These are phyloP conservation scores for Thalassaphorura encarpata DNA, from an alignment of 1,140 invertebrate species.

Conservation along the genomic window DNA sequence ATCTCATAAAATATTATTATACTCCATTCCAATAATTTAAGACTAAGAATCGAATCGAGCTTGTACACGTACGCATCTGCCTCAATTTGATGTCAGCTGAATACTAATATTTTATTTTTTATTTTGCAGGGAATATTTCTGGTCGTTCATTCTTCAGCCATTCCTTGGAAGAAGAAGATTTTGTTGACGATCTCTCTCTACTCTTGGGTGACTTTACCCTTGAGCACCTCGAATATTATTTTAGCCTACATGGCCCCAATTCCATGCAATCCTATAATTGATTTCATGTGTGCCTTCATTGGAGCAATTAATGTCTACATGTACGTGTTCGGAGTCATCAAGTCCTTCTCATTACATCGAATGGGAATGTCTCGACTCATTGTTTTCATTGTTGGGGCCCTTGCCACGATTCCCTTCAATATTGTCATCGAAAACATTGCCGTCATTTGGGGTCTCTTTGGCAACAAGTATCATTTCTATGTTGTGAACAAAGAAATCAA, in stretches of 20 bases:
- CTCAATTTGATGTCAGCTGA: not conserved
- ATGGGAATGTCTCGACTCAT: slow-evolving; percentile 69
- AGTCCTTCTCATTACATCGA: slow-evolving; percentile 81
- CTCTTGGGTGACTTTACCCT: slow-evolving; percentile 88
- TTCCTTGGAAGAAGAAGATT: slow-evolving; percentile 71
- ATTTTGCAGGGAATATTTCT: slow-evolving; percentile 74
- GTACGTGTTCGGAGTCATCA: slow-evolving; percentile 91
- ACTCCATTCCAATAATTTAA: no score
- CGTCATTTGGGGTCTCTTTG: slow-evolving; percentile 81
- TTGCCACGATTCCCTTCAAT: slow-evolving; percentile 82
- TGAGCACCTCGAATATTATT: slow-evolving; percentile 79
- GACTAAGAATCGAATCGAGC: not conserved
- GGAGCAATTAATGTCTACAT: slow-evolving; percentile 87
- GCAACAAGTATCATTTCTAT: slow-evolving; percentile 91
- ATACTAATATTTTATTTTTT: not conserved
- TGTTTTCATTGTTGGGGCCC: slow-evolving; percentile 69
- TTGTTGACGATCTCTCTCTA: slow-evolving; percentile 82
- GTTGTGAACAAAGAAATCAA: slow-evolving; percentile 84
- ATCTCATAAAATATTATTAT: no score
- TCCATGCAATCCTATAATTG: slow-evolving; percentile 67
- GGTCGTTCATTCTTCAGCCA: slow-evolving; percentile 78
- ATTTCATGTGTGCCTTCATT: slow-evolving; percentile 78
- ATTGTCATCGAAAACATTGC: slow-evolving; percentile 87
- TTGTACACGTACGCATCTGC: not conserved
- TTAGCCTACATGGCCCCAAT: slow-evolving; percentile 76